Evolutionary conservation across 2,797 vertebrate species (phyloP).

Genomic region (Chromis chromis): DNA sequence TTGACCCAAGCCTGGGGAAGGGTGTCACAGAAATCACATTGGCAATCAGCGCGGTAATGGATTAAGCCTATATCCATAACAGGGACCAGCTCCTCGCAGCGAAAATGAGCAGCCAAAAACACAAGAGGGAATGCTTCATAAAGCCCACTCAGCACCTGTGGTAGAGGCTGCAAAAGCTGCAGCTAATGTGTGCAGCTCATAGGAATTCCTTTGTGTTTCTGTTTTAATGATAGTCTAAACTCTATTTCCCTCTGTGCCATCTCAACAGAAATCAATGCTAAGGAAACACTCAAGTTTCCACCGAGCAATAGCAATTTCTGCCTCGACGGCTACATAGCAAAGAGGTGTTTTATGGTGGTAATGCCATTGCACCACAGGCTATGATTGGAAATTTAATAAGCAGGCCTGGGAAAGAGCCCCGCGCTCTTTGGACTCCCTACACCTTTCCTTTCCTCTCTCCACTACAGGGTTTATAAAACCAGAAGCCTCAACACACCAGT

Average conservation of each 20-base stretch:
- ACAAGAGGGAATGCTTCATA: conserved; percentile 67
- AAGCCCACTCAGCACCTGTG: conserved; percentile 72
- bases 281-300: conserved; percentile 78
- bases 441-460: conserved; percentile 53
- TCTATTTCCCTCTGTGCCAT: conserved; percentile 66
- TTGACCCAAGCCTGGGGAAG: conserved; percentile 68
- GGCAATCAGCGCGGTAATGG: conserved; percentile 74
- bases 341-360: conserved; percentile 81
- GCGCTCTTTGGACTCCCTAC: conserved; percentile 59
- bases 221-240: conserved; percentile 76
- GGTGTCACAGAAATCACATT: conserved; percentile 71
- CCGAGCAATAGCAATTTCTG: conserved; percentile 76
- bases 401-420: conserved; percentile 68
- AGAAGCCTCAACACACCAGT: conserved; percentile 66
- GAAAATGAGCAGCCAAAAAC: conserved; percentile 66
- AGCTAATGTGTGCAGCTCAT: conserved; percentile 60
- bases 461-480: conserved; percentile 68
- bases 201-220: conserved; percentile 70
- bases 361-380: conserved; percentile 73
- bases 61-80: conserved; percentile 75
- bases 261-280: conserved; percentile 77
- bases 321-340: conserved; percentile 65
- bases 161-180: conserved; percentile 55
- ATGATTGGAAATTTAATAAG: conserved; percentile 86
- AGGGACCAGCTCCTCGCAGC: conserved; percentile 51